A percentile compares a stretch with the other conserved stretches of the same genome.
phyloP scores from a whole-genome alignment of 2,888 invertebrate species.

The Congeria kusceri region DNA sequence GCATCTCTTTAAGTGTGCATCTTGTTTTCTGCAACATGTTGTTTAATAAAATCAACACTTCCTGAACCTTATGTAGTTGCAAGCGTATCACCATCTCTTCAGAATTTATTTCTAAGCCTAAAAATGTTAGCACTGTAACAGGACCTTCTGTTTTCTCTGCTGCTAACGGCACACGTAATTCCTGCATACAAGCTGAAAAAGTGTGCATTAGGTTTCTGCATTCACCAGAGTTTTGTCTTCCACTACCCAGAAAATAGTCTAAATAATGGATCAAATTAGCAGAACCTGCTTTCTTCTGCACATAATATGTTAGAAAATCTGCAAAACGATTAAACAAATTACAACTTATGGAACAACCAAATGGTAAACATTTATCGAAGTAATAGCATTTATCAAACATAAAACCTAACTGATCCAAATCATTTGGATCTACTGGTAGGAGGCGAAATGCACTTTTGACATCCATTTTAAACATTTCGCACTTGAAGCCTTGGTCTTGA shows the following conservation, averaged over 20 bases:
- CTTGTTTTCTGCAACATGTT: neutral
- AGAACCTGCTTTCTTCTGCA: neutral
- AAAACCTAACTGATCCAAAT: conserved; percentile 46
- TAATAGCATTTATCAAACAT: conserved; percentile 32
- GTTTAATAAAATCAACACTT: conserved; percentile 3
- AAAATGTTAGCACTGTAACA: conserved; percentile 6
- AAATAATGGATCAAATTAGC: conserved; percentile 32
- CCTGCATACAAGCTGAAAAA: conserved; percentile 4
- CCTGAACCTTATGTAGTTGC: neutral
- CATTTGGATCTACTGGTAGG: conserved; percentile 30
- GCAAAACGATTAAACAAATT: conserved; percentile 23
- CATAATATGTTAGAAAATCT: conserved; percentile 31
- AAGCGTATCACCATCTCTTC: conserved; percentile 4
- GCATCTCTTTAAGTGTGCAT: conserved; percentile 9
- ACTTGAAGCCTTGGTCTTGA: conserved; percentile 12
- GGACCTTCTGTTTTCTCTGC: conserved; percentile 28
- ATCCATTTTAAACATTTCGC: conserved; percentile 35
- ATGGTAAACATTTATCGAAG: conserved; percentile 31
- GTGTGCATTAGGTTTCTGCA: conserved; percentile 9
- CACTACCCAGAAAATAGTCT: conserved; percentile 26
- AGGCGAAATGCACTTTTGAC: conserved; percentile 47
- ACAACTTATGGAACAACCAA: conserved; percentile 36
- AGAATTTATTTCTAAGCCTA: conserved; percentile 24
- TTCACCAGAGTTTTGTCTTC: conserved; percentile 10
- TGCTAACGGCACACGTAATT: conserved; percentile 16